Conservation (phyloP, 1,140 invertebrate genomes). For the Drosophila repletoides region DNA sequence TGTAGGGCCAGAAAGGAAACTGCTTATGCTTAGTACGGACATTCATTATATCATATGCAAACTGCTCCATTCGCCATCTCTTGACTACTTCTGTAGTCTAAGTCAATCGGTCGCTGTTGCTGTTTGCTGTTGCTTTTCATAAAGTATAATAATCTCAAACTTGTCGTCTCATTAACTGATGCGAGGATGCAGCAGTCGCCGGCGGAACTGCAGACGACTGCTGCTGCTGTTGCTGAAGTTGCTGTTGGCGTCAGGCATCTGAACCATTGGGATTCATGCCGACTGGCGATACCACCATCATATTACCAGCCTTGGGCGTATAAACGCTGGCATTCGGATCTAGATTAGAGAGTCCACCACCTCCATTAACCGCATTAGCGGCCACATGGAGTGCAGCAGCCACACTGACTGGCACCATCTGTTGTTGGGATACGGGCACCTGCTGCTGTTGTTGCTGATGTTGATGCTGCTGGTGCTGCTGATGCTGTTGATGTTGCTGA, state of each 20-base stretch:
- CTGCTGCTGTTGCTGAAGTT: constrained; percentile 44
- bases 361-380: constrained; percentile 49
- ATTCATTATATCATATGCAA: constrained; percentile 72
- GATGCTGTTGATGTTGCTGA: constrained; percentile 51
- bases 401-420: constrained; percentile 71
- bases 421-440: constrained; percentile 52
- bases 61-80: constrained; percentile 24
- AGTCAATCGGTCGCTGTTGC: constrained; percentile 24
- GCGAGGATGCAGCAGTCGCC: constrained; percentile 47
- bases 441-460: constrained; percentile 49
- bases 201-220: constrained; percentile 33
- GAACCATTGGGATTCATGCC: constrained; percentile 64
- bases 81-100: constrained; percentile 36
- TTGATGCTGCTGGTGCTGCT: constrained; percentile 44
- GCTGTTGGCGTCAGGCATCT: constrained; percentile 81
- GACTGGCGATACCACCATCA: constrained; percentile 69
- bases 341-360: constrained; percentile 85
- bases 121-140: constrained; percentile 48
- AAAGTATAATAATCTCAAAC: constrained; percentile 82
- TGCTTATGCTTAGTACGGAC: constrained; percentile 76
- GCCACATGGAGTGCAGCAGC: constrained; percentile 61
- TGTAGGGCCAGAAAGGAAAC: constrained; percentile 37
- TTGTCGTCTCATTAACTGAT: constrained; percentile 75
- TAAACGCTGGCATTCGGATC: constrained; percentile 96
- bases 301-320: constrained; percentile 87